Base-by-base conservation (phyloP, 1,140 invertebrate species). In the Araneus ventricosus region DNA sequence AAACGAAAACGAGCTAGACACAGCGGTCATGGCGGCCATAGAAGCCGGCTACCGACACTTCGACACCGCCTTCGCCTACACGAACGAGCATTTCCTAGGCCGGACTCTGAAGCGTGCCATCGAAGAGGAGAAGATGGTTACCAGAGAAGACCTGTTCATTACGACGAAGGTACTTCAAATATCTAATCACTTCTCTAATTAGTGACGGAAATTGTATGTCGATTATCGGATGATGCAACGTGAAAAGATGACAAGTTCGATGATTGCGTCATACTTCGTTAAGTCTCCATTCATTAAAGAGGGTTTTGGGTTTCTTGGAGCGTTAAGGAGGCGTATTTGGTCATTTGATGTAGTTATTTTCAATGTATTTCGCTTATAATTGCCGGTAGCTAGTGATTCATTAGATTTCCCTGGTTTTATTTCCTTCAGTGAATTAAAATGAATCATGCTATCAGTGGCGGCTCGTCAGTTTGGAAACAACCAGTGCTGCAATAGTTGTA, bases 41-140 rank as follows among this genome's bases (percentile, higher is more conserved):
- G 96, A 97, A 94, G 95, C 96, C 57, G 98, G 98, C 6, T 99
- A 99, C 95, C 96, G 98, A 22, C 98, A 98, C 94, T 97, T 99
- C 94, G 98, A 99, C 95, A 98, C 97, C 94, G 98, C 98, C 41
- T 96, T 96, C 91, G 96, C 97, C 94, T 99, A 99, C 95, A 96
- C 96, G 63, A 99, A 99, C 95, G 98, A 99, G 95, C 96, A 96
- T 75, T 97, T 98, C 96, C 96, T 99, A 24, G 98, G 98, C 2
- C 95, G 95, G 88, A 98, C 96, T 0, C 96, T 99, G 4, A 96
- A 96, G 57, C 96, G 96, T 7, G 97, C 97, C 94, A 96, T 99
- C 75, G 34, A 70, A 8, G 95, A 95, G 0, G 96, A 97, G 94
- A 97, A 97, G 41, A 95, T 96, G 1, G 96, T 98, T 8, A 97